Base-by-base conservation (phyloP, 2,797 vertebrate species). In the Novumbra hubbsi region DNA sequence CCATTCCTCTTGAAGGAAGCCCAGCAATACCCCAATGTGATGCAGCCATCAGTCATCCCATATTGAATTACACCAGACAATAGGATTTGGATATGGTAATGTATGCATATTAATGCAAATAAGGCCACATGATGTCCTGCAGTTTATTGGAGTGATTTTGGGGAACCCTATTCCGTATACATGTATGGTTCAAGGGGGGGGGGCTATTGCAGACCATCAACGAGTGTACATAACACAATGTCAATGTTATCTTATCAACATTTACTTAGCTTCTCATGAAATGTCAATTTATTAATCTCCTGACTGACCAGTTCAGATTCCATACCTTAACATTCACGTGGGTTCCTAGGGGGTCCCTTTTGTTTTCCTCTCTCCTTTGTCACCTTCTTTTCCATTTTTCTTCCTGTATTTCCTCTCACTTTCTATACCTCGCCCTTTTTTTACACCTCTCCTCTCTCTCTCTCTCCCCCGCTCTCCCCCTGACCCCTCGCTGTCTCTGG, bases 61-160 rank as follows among this genome's bases (percentile, higher is more conserved):
- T 80, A 81, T 81, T 86, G 80, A 77, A 85, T 87, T 88, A 82
- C 80, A 78, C 75, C 78, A 80, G 72, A 80, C 48, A 72, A 74
- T 66, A 45, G 66, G 70, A 69, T 67, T 62, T 57, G 16, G 72
- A 45, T 74, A 81, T 89, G 88, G 73, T 82, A 87, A 88, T 85
- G 68, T 72, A 34, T 76, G 76, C 73, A 73, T 68, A 49, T 70
- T 74, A 78, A 72, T 73, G 65, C 78, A 83, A 81, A 72, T 80
- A 71, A 75, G 49, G 62, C 9, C 50, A 71, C 68, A 30, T 73
- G 76, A 80, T 78, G 73, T 74, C 81, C 80, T 74, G 77, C 48
- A 69, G 74, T 55, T 2, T 48, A 52, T 72, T 5, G 24, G 16
- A 38, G 45, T 1, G 41, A 63, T 34, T 11, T 70, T 70, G 21